phyloP scores from a whole-genome alignment of 2,797 vertebrate species.

The Sciurus carolinensis region DNA sequence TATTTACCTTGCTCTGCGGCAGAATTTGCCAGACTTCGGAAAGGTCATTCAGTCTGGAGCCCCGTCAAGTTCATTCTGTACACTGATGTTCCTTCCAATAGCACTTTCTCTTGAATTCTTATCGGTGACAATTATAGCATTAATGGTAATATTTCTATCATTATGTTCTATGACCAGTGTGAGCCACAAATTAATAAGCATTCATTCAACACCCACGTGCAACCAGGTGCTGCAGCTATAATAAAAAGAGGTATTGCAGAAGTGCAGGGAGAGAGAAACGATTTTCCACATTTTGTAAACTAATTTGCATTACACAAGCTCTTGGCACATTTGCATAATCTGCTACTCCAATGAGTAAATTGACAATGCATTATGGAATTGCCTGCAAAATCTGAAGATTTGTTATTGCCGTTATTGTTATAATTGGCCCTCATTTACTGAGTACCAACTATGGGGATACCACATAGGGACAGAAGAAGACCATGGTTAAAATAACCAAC shows the following conservation, averaged over 20 bases:
- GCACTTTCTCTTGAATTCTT: slow-evolving; percentile 33
- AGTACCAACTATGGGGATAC: neutral
- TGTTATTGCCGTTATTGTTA: slow-evolving; percentile 64
- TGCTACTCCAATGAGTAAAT: slow-evolving; percentile 72
- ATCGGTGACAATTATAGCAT: neutral
- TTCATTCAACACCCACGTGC: slow-evolving; percentile 21
- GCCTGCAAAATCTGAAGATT: slow-evolving; percentile 53
- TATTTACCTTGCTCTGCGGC: neutral
- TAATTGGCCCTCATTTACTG: slow-evolving; percentile 66
- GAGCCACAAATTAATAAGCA: slow-evolving; percentile 69
- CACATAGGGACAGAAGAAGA: neutral
- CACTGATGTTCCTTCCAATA: neutral
- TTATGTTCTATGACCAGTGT: slow-evolving; percentile 42
- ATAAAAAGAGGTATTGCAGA: neutral
- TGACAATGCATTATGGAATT: slow-evolving; percentile 64
- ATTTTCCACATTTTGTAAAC: slow-evolving; percentile 70
- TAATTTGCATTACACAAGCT: slow-evolving; percentile 62
- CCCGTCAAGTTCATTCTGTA: neutral
- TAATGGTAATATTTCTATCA: slow-evolving; percentile 54
- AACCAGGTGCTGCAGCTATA: slow-evolving; percentile 65
- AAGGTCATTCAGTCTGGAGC: slow-evolving; percentile 17
- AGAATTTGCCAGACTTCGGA: neutral
- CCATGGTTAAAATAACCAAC: neutral
- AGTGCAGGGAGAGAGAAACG: neutral
- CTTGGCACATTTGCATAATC: slow-evolving; percentile 73